phyloP scores from a whole-genome alignment of 2,888 invertebrate genomes.

The Pardosa pseudoannulata region DNA sequence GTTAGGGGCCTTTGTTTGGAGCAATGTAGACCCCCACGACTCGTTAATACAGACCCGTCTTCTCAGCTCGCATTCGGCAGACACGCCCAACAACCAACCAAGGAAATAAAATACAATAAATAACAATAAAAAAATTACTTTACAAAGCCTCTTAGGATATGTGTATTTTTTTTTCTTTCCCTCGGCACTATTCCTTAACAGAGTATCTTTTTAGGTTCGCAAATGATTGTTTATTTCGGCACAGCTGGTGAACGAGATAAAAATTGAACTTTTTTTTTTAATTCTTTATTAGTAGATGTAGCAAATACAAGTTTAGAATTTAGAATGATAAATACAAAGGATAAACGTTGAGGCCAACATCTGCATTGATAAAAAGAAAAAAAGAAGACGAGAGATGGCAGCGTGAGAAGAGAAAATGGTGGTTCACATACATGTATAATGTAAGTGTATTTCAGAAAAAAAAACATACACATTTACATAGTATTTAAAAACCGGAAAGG shows the following conservation, averaged over 20 bases:
- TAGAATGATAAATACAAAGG: constrained; percentile 50
- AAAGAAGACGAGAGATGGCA: background rate
- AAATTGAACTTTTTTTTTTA: constrained; percentile 31
- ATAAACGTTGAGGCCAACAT: constrained; percentile 41
- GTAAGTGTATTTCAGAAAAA: background rate
- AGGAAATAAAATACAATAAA: constrained; percentile 30
- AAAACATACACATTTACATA: background rate
- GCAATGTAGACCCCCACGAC: constrained; percentile 41
- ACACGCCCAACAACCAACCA: constrained; percentile 47
- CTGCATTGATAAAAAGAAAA: constrained; percentile 55
- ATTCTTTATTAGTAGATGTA: constrained; percentile 27
- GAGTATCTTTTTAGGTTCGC: constrained; percentile 19
- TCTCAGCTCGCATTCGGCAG: constrained; percentile 29
- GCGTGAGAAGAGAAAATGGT: background rate
- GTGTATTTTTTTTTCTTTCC: constrained; percentile 44
- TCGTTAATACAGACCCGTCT: constrained; percentile 52
- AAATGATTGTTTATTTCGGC: constrained; percentile 62
- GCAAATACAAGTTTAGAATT: constrained; percentile 64
- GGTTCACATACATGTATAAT: too few relatives aligned
- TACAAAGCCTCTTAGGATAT: constrained; percentile 59
- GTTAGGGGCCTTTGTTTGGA: constrained; percentile 66
- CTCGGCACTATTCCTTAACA: constrained; percentile 13
- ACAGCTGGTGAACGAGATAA: constrained; percentile 60
- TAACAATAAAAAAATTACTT: constrained; percentile 54
- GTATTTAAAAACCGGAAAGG: too few relatives aligned